A percentile compares a stretch with the other conserved stretches of the same genome.
These are phyloP conservation scores for Leptinotarsa rubiginosa DNA, from an alignment of 2,888 invertebrate genomes.

Conservation along the genomic window DNA sequence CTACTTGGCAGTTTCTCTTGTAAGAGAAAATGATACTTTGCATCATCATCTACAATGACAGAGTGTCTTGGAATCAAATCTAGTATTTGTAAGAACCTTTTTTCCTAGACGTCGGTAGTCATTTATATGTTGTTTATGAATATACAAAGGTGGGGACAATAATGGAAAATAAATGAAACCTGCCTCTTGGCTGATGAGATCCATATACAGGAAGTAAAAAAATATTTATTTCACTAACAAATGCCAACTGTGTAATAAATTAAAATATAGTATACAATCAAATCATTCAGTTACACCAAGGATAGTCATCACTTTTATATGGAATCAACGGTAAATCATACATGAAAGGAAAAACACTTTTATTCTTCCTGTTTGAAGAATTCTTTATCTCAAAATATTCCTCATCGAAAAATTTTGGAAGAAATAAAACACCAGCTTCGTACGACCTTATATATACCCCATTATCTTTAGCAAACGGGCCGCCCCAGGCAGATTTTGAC, in stretches of 20 bases:
- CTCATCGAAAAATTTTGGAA: constrained; percentile 86
- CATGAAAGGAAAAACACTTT: constrained; percentile 74
- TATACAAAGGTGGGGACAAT: too few relatives aligned
- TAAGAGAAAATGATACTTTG: too few relatives aligned
- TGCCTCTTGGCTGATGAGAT: too few relatives aligned
- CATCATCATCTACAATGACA: too few relatives aligned
- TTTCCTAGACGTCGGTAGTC: too few relatives aligned
- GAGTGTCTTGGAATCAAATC: too few relatives aligned
- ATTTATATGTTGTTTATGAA: too few relatives aligned
- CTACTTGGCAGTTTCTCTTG: too few relatives aligned
- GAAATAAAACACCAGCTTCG: constrained; percentile 90
- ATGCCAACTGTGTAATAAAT: not conserved
- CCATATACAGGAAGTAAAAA: not conserved
- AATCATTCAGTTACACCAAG: constrained; percentile 67
- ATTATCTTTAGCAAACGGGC: constrained; percentile 68
- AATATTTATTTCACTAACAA: not conserved
- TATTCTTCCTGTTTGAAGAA: constrained; percentile 53
- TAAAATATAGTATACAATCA: constrained; percentile 9
- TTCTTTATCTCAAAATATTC: constrained; percentile 60
- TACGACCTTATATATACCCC: constrained; percentile 81
- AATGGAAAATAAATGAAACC: too few relatives aligned
- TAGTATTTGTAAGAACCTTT: too few relatives aligned
- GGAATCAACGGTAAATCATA: constrained; percentile 85
- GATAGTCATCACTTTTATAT: constrained; percentile 77
- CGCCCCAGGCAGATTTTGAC: constrained; percentile 98